phyloP scores from a whole-genome alignment of 2,888 invertebrate species.

The Morinoia aosen region DNA sequence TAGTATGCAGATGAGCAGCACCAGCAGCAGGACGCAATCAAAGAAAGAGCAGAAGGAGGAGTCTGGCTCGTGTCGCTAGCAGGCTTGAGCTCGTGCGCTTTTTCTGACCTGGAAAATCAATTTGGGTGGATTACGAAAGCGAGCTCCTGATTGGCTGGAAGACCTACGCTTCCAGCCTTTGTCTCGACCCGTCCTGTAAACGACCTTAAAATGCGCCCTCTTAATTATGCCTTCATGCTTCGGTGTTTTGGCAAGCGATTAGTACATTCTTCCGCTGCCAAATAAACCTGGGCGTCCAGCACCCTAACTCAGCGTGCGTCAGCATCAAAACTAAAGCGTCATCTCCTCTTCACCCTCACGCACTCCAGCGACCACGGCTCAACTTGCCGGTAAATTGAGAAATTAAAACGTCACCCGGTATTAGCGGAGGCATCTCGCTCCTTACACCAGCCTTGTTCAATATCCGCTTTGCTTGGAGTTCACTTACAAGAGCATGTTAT shows the following conservation, averaged over 20 bases:
- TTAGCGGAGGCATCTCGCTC: constrained; percentile 62
- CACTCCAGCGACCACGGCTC: constrained; percentile 59
- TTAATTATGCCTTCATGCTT: background rate
- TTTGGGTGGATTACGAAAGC: constrained; percentile 66
- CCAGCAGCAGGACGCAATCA: background rate
- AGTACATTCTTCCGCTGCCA: background rate
- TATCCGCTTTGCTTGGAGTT: background rate
- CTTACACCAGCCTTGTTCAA: constrained; percentile 57
- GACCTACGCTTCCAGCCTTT: constrained; percentile 57
- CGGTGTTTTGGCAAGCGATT: background rate
- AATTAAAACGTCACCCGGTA: constrained; percentile 65
- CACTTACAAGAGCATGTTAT: background rate
- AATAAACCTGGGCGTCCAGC: background rate
- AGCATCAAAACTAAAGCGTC: constrained; percentile 35
- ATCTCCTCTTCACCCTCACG: background rate
- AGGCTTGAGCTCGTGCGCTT: constrained; percentile 60
- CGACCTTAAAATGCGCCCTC: background rate
- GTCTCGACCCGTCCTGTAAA: constrained; percentile 10
- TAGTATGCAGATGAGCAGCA: background rate
- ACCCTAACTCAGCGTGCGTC: background rate
- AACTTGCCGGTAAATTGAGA: constrained; percentile 60
- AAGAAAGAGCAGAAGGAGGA: constrained; percentile 51
- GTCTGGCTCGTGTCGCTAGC: constrained; percentile 58
- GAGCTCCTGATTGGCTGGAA: constrained; percentile 66
- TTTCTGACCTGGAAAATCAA: constrained; percentile 67